Percentiles rank a stretch among this genome's conserved stretches.
Conservation (phyloP, 2,888 invertebrate genomes). For the Thysanoteuthis rhombus region DNA sequence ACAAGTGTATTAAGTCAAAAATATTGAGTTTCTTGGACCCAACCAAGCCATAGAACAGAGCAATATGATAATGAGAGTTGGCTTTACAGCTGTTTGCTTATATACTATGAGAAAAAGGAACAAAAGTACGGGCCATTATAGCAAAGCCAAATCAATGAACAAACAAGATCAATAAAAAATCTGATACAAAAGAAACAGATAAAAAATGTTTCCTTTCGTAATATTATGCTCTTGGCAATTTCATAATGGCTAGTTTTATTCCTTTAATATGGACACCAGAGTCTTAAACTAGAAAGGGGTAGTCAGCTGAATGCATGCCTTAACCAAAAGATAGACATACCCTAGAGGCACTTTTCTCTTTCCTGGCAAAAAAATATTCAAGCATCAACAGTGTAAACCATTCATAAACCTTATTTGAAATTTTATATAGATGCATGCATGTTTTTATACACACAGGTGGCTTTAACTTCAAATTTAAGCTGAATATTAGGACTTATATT, state of each 20-base stretch:
- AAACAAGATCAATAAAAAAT: background rate
- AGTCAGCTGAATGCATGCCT: background rate
- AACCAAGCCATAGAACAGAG: background rate
- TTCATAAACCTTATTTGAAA: background rate
- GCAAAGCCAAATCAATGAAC: background rate
- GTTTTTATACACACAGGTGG: background rate
- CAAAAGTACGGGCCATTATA: background rate
- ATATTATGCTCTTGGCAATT: background rate
- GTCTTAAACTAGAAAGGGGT: background rate
- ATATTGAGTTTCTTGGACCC: background rate
- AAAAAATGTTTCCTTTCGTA: background rate
- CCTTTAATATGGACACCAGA: background rate
- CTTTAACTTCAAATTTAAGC: background rate
- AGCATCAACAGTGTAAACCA: background rate
- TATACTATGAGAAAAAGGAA: background rate
- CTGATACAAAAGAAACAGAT: background rate
- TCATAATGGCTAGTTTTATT: background rate
- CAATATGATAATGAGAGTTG: background rate
- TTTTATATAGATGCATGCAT: background rate
- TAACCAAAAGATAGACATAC: background rate
- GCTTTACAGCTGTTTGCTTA: background rate
- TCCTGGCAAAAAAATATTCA: background rate
- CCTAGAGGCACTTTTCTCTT: background rate
- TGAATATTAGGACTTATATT: background rate
- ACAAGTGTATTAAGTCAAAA: constrained; percentile 1